phyloP scores from a whole-genome alignment of 2,113 vertebrate genomes.

The Tetrax tetrax region DNA sequence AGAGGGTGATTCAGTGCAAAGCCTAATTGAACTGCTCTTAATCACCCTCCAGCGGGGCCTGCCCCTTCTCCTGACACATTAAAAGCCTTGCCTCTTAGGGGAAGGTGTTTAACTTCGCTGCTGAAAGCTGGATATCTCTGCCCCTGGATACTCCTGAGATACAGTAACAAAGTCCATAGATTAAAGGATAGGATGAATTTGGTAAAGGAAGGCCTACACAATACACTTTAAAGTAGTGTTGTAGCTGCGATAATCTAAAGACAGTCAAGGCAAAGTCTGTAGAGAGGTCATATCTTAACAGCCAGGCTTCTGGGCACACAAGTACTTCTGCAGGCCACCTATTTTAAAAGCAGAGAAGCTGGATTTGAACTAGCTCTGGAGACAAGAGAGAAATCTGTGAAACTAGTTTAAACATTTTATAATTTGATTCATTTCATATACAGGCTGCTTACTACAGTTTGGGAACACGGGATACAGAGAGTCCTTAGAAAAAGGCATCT shows the following conservation, averaged over 20 bases:
- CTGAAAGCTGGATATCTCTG: not conserved
- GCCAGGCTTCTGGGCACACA: not conserved
- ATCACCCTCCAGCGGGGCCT: not conserved
- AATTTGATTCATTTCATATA: not conserved
- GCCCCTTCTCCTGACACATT: conserved; percentile 11
- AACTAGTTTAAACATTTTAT: not conserved
- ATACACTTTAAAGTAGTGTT: not conserved
- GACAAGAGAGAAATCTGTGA: not conserved
- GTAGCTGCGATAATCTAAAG: not conserved
- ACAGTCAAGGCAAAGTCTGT: not conserved
- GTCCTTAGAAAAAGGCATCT: not conserved
- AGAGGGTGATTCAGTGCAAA: conserved; percentile 28
- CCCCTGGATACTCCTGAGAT: not conserved
- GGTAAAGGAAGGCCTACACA: not conserved
- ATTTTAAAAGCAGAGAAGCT: not conserved
- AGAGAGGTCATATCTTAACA: not conserved
- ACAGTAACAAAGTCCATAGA: not conserved
- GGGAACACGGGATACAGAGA: not conserved
- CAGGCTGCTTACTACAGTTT: not conserved
- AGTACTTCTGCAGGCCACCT: not conserved
- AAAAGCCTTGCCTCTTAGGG: conserved; percentile 42
- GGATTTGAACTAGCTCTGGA: not conserved
- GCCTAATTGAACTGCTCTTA: not conserved
- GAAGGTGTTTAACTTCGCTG: not conserved
- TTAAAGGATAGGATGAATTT: not conserved